Base-by-base conservation (phyloP, 2,888 invertebrate species). In the Dasypolia templi region DNA sequence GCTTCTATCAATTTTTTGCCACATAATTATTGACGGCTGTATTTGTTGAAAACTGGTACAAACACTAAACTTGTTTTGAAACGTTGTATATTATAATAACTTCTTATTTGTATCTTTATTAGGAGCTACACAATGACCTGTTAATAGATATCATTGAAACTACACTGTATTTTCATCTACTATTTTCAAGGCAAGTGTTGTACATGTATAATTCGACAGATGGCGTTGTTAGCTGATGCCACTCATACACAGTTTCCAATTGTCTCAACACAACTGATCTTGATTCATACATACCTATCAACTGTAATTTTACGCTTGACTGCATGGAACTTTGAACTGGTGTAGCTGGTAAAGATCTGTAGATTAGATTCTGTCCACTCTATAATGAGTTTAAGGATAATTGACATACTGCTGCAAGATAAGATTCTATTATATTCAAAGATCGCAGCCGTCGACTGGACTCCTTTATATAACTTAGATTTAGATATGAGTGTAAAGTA, bases 231-330 rank as follows among this genome's bases (percentile, higher is more conserved):
- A 26, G 14, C 22, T n/a, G 0, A 19, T 19, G 14, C 46, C 22
- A 62, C 35, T 32, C 49, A n/a, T 1, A 2, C 44, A 22, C 49
- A 56, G 32, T 39, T 32, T 26, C 3, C 2, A 64, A 49, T 56
- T 56, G 29, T 39, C 39, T 44, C 19, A 14, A 39, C 14, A 29
- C 62, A 46, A 7, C 29, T n/a, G 61, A 61, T 53, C 59, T 35
- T 74, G 9, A 53, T 22, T 17, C 32, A 51, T 35, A 49, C 44
- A 51, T 26, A 39, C 44, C 5, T 42, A 32, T 0, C 9, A 55
- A 22, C 59, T 75, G 35, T 63, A 75, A 63, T 75, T 74, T 64
- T 5, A 58, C 49, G 42, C 17, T 49, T 49, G 26, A 22, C 29
- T 76, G 32, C 49, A 49, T 76, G 51, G 76, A 26, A 9, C 56